Evolutionary conservation across 2,797 vertebrate genomes (phyloP), one percentile per base, ranked within the genome.

Genomic region (Botia kubotai): DNA sequence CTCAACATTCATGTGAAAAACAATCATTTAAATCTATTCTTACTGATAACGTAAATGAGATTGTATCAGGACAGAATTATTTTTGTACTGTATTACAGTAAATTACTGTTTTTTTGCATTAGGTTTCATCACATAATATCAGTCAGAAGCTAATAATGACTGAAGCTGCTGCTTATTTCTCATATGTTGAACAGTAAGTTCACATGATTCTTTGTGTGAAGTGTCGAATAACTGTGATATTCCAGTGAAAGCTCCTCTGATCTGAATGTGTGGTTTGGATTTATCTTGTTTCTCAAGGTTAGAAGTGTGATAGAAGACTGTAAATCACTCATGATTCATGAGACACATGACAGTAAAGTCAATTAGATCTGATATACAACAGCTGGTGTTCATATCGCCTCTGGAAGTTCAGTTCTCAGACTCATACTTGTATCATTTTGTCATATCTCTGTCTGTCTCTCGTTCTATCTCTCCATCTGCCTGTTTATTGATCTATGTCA

Each of bases 321-420:
- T 58, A 46, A 69, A 77, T 77, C 75, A 77, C 52, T 77, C 65
- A 77, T 69, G 33, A 68, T 19, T 29, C n/a, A n/a, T 26, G 70
- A 43, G 57, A 79, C 77, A 60, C 62, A 53, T 65, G 77, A 65
- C 77, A 73, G 11, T 55, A 23, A 65, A 80, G 70, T 69, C 75
- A 77, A 69, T 77, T 77, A 58, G 58, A 66, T 80, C 58, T 72
- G 70, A 80, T 66, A 73, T 46, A 77, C 4, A 33, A 48, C 77
- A 63, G 70, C 58, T 60, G 66, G 17, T 69, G 80, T 53, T 75
- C 79, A 39, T 43, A 52, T 23, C 19, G 79, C 72, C 65, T 69
- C 66, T 33, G 67, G 55, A 81, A 71, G 68, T 77, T 36, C 17
- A 1, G 16, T 19, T 36, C 55, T 71, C 43, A 70, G 19, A 63